These are phyloP conservation scores for Hyles vespertilio DNA, from an alignment of 1,140 invertebrate genomes.

Conservation along the genomic window DNA sequence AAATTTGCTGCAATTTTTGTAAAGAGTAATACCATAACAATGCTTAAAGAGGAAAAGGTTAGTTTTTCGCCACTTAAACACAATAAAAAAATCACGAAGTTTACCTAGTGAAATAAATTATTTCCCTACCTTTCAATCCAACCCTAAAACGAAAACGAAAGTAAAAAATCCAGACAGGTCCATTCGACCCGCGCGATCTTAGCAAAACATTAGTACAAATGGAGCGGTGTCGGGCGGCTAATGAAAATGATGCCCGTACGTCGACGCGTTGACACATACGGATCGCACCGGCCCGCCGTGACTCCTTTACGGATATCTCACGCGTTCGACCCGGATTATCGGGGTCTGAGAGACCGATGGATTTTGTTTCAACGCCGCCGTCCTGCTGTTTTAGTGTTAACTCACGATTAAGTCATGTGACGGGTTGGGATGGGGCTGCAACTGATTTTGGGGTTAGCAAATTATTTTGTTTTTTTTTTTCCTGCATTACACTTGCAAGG, in stretches of 20 bases:
- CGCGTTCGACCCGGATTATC: constrained; percentile 22
- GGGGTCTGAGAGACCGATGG: constrained; percentile 19
- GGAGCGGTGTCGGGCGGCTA: constrained; percentile 23
- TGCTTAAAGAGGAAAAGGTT: too few species aligned
- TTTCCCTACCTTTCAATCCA: too few species aligned
- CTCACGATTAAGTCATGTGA: background rate
- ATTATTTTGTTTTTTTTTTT: too few species aligned
- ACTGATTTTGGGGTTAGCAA: too few species aligned
- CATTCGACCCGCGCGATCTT: constrained; percentile 7
- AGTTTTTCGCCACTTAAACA: too few species aligned
- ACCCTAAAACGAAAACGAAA: too few species aligned
- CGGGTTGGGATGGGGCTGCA: background rate
- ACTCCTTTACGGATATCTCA: constrained; percentile 9
- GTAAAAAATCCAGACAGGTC: constrained; percentile 6
- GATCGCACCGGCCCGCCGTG: constrained; percentile 21
- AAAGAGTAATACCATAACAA: too few species aligned
- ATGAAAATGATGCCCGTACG: constrained; percentile 40
- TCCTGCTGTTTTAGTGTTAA: constrained; percentile 13
- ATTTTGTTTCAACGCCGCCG: constrained; percentile 10
- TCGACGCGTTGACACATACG: constrained; percentile 36
- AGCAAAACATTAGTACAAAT: constrained; percentile 38
- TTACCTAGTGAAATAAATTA: too few species aligned
- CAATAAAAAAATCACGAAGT: too few species aligned
- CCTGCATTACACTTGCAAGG: too few species aligned
- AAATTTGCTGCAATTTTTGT: too few species aligned